phyloP scores from a whole-genome alignment of 2,888 invertebrate genomes.

The Athalia cordata region DNA sequence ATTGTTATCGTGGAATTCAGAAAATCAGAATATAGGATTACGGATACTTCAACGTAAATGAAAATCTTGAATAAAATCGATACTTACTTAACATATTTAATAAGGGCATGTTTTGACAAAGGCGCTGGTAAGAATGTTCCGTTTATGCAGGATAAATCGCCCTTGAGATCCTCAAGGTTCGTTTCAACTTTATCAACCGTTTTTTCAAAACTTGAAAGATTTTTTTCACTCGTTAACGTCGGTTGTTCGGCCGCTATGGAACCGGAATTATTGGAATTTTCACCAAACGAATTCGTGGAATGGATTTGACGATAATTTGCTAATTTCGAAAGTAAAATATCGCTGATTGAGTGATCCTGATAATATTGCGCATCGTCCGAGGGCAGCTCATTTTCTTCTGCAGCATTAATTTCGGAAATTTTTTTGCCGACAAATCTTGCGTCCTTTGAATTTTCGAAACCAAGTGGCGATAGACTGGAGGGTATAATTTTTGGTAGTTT shows the following conservation, averaged over 20 bases:
- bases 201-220: neutral
- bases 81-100: conserved; percentile 72
- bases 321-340: conserved; percentile 50
- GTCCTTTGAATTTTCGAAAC: conserved; percentile 10
- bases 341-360: conserved; percentile 64
- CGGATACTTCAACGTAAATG: too few relatives aligned
- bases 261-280: conserved; percentile 29
- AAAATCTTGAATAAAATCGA: conserved; percentile 2
- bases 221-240: neutral
- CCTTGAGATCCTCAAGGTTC: conserved; percentile 51
- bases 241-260: neutral
- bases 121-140: conserved; percentile 70
- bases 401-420: conserved; percentile 65
- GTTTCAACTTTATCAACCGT: neutral
- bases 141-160: conserved; percentile 70
- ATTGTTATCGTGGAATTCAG: neutral
- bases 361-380: conserved; percentile 67
- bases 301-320: conserved; percentile 1
- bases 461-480: neutral
- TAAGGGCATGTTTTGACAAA: conserved; percentile 65
- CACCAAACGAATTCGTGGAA: conserved; percentile 22
- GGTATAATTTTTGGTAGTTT: too few relatives aligned
- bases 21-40: too few relatives aligned
- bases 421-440: conserved; percentile 61
- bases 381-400: conserved; percentile 64